Evolutionary conservation across 2,797 vertebrate genomes (phyloP).

Genomic region (Toxotes lorentzi): DNA sequence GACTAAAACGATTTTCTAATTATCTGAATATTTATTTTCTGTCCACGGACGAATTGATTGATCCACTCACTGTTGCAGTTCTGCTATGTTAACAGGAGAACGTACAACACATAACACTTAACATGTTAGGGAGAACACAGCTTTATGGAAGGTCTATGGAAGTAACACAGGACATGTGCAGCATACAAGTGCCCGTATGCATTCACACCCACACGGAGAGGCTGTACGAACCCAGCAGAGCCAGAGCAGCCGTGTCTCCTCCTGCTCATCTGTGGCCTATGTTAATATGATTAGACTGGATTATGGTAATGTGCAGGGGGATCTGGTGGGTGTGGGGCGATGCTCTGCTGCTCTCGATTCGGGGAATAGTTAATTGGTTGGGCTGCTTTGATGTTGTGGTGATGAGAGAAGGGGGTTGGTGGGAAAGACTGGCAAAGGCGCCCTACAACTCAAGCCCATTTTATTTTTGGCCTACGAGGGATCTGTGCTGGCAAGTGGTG

Average conservation of each 20-base stretch:
- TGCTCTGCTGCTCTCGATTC: conserved; percentile 80
- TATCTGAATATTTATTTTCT: background rate
- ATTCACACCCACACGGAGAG: conserved; percentile 49
- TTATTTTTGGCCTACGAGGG: conserved; percentile 73
- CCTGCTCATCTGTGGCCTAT: conserved; percentile 78
- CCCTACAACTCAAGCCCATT: conserved; percentile 66
- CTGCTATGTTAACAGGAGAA: background rate
- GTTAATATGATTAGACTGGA: conserved; percentile 87
- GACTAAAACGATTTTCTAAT: background rate
- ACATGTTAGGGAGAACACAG: background rate
- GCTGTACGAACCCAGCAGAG: conserved; percentile 36
- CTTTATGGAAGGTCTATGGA: background rate
- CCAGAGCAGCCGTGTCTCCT: conserved; percentile 65
- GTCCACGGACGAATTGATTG: too few species aligned
- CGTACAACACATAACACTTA: background rate
- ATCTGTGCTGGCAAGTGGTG: conserved; percentile 59
- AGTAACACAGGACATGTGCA: background rate
- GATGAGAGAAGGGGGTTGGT: conserved; percentile 72
- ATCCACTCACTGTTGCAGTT: background rate
- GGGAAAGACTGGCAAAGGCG: conserved; percentile 65
- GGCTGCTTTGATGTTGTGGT: conserved; percentile 82
- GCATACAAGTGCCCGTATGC: conserved; percentile 32
- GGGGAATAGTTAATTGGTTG: conserved; percentile 85
- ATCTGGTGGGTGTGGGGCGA: conserved; percentile 73
- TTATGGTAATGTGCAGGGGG: conserved; percentile 84